Percentiles rank a stretch among this genome's conserved stretches.
Evolutionary conservation across 2,797 vertebrate species (phyloP).

Genomic region (Lutjanus campechanus): DNA sequence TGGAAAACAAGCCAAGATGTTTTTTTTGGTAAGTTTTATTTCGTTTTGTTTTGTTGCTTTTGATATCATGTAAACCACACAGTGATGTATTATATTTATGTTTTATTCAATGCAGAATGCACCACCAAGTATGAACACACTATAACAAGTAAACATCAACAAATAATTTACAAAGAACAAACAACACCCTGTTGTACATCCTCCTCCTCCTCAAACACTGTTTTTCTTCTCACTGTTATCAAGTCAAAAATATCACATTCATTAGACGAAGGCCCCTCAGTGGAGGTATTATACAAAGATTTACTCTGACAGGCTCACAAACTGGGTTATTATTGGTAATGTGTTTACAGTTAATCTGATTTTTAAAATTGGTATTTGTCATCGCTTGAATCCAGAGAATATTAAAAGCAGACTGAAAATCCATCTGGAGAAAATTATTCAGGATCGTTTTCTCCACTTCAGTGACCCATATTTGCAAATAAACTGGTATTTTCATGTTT

Average conservation of each 20-base stretch:
- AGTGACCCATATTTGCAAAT: background rate
- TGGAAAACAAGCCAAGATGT: too few species aligned
- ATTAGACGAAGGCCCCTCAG: slow-evolving; percentile 10
- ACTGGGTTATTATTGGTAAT: background rate
- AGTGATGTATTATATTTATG: slow-evolving; percentile 8
- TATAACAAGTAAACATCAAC: slow-evolving; percentile 25
- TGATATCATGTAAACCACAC: background rate
- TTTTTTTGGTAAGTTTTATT: too few species aligned
- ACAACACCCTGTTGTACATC: slow-evolving; percentile 31
- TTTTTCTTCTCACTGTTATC: background rate
- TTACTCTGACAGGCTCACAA: slow-evolving; percentile 1
- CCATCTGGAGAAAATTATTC: background rate
- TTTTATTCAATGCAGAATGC: slow-evolving; percentile 65
- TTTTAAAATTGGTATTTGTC: too few species aligned
- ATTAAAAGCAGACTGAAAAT: slow-evolving; percentile 11
- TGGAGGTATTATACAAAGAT: slow-evolving; percentile 14
- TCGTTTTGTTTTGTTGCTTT: too few species aligned
- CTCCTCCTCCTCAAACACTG: background rate
- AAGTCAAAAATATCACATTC: slow-evolving; percentile 12
- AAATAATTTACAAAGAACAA: slow-evolving; percentile 41
- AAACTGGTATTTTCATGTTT: too few species aligned
- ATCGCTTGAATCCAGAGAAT: background rate
- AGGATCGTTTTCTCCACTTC: background rate
- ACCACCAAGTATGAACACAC: slow-evolving; percentile 39
- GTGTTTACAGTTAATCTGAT: background rate